These are phyloP conservation scores for Kuschelorhynchus macadamiae DNA, from an alignment of 2,888 invertebrate genomes.

Conservation along the genomic window DNA sequence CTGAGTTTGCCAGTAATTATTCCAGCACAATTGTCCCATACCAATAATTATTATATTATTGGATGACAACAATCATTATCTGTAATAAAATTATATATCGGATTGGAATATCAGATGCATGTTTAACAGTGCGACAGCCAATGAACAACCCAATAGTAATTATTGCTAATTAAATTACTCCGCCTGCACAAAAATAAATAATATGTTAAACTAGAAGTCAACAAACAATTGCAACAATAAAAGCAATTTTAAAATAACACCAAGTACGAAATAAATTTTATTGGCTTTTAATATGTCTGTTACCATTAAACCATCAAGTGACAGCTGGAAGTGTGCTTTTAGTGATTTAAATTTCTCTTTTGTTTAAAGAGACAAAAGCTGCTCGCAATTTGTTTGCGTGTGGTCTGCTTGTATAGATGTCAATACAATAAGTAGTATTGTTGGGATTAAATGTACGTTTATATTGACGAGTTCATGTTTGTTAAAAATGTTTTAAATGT, in stretches of 20 bases:
- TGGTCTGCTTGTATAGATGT: neutral
- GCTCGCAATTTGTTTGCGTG: neutral
- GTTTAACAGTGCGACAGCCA: neutral
- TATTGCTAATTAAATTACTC: neutral
- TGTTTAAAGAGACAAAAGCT: slow-evolving; percentile 12
- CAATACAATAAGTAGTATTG: no score
- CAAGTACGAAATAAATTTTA: slow-evolving; percentile 15
- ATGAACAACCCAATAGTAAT: neutral
- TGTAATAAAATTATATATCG: no score
- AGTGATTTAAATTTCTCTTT: slow-evolving; percentile 18
- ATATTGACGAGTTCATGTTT: no score
- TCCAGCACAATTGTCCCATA: no score
- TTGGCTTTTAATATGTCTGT: slow-evolving; percentile 14
- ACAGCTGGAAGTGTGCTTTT: slow-evolving; percentile 11
- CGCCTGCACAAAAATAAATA: neutral
- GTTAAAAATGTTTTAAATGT: no score
- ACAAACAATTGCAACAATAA: slow-evolving; percentile 5
- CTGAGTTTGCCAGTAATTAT: no score
- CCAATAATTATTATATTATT: no score
- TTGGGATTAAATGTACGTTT: no score
- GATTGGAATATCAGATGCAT: no score
- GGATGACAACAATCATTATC: no score
- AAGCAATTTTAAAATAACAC: neutral
- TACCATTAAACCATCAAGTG: slow-evolving; percentile 16
- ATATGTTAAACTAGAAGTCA: neutral